Percentiles rank a stretch among this genome's conserved stretches.
phyloP scores from a whole-genome alignment of 2,888 invertebrate species.

The Pachydiplax longipennis region DNA sequence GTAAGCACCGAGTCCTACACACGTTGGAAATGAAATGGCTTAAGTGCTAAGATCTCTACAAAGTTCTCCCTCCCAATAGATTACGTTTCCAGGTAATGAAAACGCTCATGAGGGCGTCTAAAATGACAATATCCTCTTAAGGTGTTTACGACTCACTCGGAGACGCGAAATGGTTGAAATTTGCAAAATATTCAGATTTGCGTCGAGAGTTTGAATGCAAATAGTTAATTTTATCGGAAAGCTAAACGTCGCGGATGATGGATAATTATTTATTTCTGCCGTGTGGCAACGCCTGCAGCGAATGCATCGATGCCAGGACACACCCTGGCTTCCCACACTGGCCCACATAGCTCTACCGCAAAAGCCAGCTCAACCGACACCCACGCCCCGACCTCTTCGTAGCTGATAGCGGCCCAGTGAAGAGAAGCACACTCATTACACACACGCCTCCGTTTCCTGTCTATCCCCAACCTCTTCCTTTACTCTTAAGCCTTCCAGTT shows the following conservation, averaged over 20 bases:
- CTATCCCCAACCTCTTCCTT: background rate
- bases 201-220: background rate
- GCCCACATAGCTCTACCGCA: background rate
- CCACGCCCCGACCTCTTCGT: background rate
- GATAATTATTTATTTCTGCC: background rate
- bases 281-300: background rate
- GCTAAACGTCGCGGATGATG: background rate
- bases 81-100: too few relatives aligned
- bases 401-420: background rate
- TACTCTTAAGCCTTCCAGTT: background rate
- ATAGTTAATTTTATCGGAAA: background rate
- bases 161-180: too few relatives aligned
- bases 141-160: too few relatives aligned
- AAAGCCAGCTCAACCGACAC: background rate
- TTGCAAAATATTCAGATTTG: background rate
- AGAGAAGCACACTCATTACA: background rate
- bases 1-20: too few relatives aligned
- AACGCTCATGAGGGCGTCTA: too few relatives aligned
- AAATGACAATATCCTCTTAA: too few relatives aligned
- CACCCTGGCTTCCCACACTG: constrained; percentile 5
- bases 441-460: background rate
- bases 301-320: background rate
- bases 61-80: too few relatives aligned
- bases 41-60: too few relatives aligned
- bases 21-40: too few relatives aligned